Evolutionary conservation across 2,888 invertebrate genomes (phyloP).

Genomic region (Andrena chrysosceles): DNA sequence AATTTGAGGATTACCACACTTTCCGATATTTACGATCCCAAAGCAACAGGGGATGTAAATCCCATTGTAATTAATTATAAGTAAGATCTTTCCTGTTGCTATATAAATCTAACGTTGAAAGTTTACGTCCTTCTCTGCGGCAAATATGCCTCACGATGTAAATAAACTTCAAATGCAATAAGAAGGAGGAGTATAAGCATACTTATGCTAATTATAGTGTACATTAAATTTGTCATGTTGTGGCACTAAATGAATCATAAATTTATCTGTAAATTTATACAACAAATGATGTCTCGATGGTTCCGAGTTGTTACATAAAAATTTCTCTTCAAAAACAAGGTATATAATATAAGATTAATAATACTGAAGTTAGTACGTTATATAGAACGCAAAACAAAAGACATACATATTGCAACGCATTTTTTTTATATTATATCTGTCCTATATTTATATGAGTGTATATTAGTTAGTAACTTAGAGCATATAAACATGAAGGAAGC

Average conservation of each 20-base stretch:
- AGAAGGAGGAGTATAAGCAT: constrained; percentile 67
- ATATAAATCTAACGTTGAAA: not conserved
- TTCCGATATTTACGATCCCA: constrained; percentile 71
- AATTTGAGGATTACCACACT: constrained; percentile 74
- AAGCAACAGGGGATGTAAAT: not conserved
- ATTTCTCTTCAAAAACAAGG: constrained; percentile 20
- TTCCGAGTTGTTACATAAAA: constrained; percentile 4
- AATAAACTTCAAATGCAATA: constrained; percentile 77
- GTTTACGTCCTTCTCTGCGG: constrained; percentile 46
- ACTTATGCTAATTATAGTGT: constrained; percentile 42
- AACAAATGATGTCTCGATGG: constrained; percentile 9
- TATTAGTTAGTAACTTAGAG: no score
- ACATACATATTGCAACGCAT: not conserved
- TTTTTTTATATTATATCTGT: constrained; percentile 7
- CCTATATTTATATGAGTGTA: not conserved
- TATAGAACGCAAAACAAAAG: constrained; percentile 26
- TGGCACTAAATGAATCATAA: constrained; percentile 1
- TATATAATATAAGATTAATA: constrained; percentile 3
- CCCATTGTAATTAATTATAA: constrained; percentile 12
- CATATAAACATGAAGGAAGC: no score
- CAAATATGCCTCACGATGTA: constrained; percentile 79
- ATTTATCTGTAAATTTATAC: constrained; percentile 15
- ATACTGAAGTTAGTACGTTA: constrained; percentile 48
- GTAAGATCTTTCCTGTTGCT: no score
- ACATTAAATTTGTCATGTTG: constrained; percentile 50